phyloP scores from a whole-genome alignment of 1,140 invertebrate genomes.

The Cydia pomonella region DNA sequence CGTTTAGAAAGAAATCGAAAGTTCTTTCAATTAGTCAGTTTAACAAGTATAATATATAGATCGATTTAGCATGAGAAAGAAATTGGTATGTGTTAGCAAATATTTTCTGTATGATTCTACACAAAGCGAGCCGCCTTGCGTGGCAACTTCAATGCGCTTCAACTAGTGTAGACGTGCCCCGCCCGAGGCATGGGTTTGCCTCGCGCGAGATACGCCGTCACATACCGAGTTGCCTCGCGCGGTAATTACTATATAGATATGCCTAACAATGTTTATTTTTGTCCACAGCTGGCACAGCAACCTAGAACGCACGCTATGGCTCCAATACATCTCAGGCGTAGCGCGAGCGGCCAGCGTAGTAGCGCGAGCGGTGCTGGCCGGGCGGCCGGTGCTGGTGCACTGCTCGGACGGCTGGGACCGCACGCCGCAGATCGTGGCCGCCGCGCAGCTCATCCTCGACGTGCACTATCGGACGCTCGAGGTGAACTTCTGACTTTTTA shows the following conservation, averaged over 20 bases:
- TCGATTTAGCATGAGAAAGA: no score
- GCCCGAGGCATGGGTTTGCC: no score
- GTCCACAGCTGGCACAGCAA: slow-evolving; percentile 91
- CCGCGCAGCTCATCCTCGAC: slow-evolving; percentile 95
- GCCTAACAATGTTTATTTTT: neutral
- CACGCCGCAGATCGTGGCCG: slow-evolving; percentile 95
- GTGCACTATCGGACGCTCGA: slow-evolving; percentile 95
- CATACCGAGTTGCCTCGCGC: no score
- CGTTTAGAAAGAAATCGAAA: no score
- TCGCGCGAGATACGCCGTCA: no score
- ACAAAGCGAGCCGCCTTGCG: no score
- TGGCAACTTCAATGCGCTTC: no score
- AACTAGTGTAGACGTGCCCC: no score
- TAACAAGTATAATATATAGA: no score
- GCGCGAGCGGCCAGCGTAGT: slow-evolving; percentile 90
- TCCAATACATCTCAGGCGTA: slow-evolving; percentile 93
- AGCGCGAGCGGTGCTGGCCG: slow-evolving; percentile 90
- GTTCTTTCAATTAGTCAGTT: neutral
- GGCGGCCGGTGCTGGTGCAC: slow-evolving; percentile 95
- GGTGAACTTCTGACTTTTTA: slow-evolving; percentile 75
- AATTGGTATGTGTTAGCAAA: no score
- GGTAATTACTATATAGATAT: neutral
- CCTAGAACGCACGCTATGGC: slow-evolving; percentile 94
- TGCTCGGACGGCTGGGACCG: slow-evolving; percentile 99
- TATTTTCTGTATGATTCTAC: no score